These are phyloP conservation scores for Gandaritis pyraliata DNA, from an alignment of 2,888 invertebrate species.

Conservation along the genomic window DNA sequence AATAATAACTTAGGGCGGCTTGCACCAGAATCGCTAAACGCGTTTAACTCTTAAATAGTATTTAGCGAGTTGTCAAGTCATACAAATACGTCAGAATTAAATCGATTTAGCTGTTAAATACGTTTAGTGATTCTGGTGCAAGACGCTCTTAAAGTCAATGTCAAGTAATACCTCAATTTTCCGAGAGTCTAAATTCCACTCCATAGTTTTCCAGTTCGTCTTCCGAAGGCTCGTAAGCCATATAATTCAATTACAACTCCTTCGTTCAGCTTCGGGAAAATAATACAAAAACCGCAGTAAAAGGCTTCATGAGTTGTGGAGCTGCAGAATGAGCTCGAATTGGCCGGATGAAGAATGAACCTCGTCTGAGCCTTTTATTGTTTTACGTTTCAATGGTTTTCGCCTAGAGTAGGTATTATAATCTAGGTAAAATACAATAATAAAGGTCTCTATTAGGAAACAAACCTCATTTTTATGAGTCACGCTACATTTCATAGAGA, in stretches of 20 bases:
- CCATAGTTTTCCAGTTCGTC: conserved; percentile 25
- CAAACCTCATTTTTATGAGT: conserved; percentile 43
- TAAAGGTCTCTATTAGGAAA: conserved; percentile 3
- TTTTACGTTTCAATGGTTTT: conserved; percentile 6
- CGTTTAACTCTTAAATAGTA: too few relatives aligned
- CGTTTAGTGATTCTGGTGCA: too few relatives aligned
- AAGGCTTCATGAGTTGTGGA: conserved; percentile 66
- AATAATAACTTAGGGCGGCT: too few relatives aligned
- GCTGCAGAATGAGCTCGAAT: conserved; percentile 35
- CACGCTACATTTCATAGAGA: conserved; percentile 62
- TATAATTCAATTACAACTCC: conserved; percentile 76
- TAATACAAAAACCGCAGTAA: conserved; percentile 63
- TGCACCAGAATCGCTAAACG: too few relatives aligned
- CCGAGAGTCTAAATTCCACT: neutral
- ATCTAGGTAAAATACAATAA: too few relatives aligned
- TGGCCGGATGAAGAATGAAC: conserved; percentile 1
- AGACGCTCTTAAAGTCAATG: too few relatives aligned
- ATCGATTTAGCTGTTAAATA: too few relatives aligned
- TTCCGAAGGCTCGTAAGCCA: conserved; percentile 54
- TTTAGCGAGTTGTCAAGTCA: too few relatives aligned
- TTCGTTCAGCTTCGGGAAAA: conserved; percentile 50
- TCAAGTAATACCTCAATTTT: too few relatives aligned
- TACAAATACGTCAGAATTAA: too few relatives aligned
- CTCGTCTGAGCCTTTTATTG: conserved; percentile 10
- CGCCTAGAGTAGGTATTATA: too few relatives aligned